These are phyloP conservation scores for Xenus cinereus DNA, from an alignment of 2,113 vertebrate species.

Conservation along the genomic window DNA sequence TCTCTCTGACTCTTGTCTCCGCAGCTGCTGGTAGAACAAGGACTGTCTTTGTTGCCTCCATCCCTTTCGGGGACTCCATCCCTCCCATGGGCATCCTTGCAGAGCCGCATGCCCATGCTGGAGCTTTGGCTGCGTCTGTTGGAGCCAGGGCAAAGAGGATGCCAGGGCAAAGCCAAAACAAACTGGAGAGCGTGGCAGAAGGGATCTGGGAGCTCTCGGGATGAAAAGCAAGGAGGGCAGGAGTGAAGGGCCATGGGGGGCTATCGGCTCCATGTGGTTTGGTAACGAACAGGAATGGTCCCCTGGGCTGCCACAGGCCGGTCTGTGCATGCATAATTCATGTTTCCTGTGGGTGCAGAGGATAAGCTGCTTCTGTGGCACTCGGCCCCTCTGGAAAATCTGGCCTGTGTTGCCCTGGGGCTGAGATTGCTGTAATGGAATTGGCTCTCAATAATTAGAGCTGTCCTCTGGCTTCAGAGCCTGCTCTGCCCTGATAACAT, in stretches of 20 bases:
- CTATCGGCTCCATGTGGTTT: neutral
- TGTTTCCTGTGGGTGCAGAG: neutral
- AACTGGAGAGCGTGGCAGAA: neutral
- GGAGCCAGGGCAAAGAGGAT: neutral
- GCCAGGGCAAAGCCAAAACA: neutral
- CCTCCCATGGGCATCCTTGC: neutral
- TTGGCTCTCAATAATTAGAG: neutral
- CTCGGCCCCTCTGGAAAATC: neutral
- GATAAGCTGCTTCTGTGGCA: neutral
- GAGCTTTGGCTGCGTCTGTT: neutral
- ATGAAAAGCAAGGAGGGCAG: neutral
- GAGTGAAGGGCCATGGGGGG: neutral
- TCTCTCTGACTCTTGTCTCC: neutral
- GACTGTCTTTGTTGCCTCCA: accelerated
- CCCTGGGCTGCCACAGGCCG: neutral
- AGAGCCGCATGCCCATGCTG: accelerated
- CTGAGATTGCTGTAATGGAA: constrained; percentile 23
- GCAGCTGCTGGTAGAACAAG: accelerated
- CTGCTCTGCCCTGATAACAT: constrained; percentile 11
- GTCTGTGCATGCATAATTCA: neutral
- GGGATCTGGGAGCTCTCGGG: neutral
- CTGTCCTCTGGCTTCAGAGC: neutral
- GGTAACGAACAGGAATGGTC: neutral
- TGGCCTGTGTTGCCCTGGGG: neutral
- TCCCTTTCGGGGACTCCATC: accelerated